phyloP scores from a whole-genome alignment of 1,140 invertebrate species.

The Cotesia typhae region DNA sequence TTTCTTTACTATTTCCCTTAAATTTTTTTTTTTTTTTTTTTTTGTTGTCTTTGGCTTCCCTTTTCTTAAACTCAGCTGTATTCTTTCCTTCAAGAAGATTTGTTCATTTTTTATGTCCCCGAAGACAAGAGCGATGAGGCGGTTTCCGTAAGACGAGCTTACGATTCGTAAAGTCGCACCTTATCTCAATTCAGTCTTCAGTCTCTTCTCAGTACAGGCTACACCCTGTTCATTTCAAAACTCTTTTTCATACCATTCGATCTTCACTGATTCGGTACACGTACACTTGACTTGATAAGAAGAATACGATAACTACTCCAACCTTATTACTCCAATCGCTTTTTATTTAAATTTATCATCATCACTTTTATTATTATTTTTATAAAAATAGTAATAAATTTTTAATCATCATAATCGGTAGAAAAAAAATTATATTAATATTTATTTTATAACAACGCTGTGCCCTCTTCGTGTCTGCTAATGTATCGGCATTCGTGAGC shows the following conservation, averaged over 20 bases:
- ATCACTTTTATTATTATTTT: background rate
- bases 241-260: too few species aligned
- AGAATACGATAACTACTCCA: too few species aligned
- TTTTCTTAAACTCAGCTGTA: background rate
- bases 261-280: constrained; percentile 54
- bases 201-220: background rate
- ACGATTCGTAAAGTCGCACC: constrained; percentile 25
- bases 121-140: constrained; percentile 35
- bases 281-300: constrained; percentile 36
- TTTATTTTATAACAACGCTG: constrained; percentile 42
- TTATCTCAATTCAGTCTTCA: constrained; percentile 39
- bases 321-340: background rate
- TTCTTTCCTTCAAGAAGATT: background rate
- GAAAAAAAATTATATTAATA: constrained; percentile 35
- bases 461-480: constrained; percentile 50
- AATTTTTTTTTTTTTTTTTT: background rate
- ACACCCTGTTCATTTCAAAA: background rate
- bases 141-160: constrained; percentile 34
- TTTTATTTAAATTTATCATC: constrained; percentile 1
- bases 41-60: background rate
- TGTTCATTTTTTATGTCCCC: background rate
- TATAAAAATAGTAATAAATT: background rate
- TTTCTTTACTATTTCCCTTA: constrained; percentile 13
- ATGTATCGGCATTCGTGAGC: constrained; percentile 52
- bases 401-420: background rate